A percentile compares a stretch with the other conserved stretches of the same genome.
Evolutionary conservation across 2,797 vertebrate genomes (phyloP).

Genomic region (Ciconia nigra): DNA sequence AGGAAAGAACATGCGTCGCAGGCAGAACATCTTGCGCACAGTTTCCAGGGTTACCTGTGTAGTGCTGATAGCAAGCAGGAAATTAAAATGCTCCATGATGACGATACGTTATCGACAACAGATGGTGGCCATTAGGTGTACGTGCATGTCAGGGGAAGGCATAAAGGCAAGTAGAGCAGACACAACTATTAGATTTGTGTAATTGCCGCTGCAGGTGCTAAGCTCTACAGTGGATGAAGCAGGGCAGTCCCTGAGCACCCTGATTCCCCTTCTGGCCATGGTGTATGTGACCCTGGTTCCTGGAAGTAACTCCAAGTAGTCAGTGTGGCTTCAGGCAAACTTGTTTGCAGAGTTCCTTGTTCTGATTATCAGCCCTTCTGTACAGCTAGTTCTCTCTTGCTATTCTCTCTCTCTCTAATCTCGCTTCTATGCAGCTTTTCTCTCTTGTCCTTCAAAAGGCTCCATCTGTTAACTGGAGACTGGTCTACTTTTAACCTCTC

Average conservation of each 20-base stretch:
- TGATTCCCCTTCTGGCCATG: background rate
- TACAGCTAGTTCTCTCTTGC: background rate
- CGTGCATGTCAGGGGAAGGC: conserved; percentile 31
- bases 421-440: background rate
- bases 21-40: background rate
- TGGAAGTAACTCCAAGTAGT: background rate
- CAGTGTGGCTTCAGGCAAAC: background rate
- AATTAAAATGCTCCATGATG: conserved; percentile 77
- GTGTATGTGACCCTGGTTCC: background rate
- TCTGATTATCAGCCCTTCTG: background rate
- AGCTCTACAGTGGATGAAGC: background rate
- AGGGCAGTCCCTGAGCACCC: background rate
- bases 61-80: conserved; percentile 76
- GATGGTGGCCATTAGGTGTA: conserved; percentile 67
- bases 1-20: background rate
- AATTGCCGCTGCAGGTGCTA: background rate
- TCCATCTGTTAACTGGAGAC: background rate
- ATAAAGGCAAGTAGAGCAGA: conserved; percentile 20
- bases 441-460: background rate
- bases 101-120: conserved; percentile 59
- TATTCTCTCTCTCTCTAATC: background rate
- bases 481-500: background rate
- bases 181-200: background rate
- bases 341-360: background rate
- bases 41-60: conserved; percentile 81